Evolutionary conservation across 2,113 vertebrate genomes (phyloP).

Genomic region (Chaetodon auriga): DNA sequence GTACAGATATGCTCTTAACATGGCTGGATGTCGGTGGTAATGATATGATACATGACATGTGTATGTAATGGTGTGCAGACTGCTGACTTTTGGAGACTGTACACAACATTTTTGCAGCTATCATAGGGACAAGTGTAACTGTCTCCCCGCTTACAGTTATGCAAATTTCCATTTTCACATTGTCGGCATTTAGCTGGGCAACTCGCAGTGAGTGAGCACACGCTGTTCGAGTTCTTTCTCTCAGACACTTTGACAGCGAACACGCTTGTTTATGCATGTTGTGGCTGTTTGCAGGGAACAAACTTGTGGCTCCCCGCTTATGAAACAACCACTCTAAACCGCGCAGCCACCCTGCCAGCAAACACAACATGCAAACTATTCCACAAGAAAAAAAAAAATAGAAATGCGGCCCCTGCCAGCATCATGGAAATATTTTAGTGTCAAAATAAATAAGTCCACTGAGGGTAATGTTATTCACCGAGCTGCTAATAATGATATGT

Average conservation of each 20-base stretch:
- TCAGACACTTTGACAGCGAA: conserved; percentile 7
- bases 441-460: conserved; percentile 6
- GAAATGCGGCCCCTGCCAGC: not conserved
- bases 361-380: not conserved
- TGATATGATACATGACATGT: conserved; percentile 31
- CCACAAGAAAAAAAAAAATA: not conserved
- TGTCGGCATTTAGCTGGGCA: not conserved
- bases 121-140: conserved; percentile 6
- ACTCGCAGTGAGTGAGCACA: conserved; percentile 2
- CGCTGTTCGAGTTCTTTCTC: not conserved
- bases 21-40: not conserved
- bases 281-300: conserved; percentile 15
- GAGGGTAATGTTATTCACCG: conserved; percentile 23
- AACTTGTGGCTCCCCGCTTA: conserved; percentile 2
- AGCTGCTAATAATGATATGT: conserved; percentile 28
- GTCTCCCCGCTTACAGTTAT: not conserved
- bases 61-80: not conserved
- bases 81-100: not conserved
- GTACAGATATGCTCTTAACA: not conserved
- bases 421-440: conserved; percentile 5
- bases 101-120: not conserved
- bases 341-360: not conserved
- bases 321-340: not conserved
- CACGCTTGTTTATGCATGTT: conserved; percentile 7
- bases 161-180: conserved; percentile 8